Conservation (phyloP, 2,888 invertebrate genomes). For the Polymixis flavicincta region DNA sequence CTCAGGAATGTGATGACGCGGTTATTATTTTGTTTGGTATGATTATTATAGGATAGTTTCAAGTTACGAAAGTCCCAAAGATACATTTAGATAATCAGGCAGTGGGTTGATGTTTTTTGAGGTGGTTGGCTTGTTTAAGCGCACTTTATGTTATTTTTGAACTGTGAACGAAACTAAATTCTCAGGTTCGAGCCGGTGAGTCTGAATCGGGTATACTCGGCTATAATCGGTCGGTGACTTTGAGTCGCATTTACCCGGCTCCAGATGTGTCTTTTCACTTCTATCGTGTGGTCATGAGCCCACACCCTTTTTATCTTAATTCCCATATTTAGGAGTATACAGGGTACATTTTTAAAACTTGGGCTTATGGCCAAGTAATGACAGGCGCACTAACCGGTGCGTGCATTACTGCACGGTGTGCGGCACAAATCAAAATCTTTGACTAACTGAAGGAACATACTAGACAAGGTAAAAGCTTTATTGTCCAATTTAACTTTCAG, state of each 20-base stretch:
- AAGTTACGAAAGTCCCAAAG: not conserved
- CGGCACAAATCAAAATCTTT: not conserved
- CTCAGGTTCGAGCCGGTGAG: too few relatives aligned
- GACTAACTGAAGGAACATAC: not conserved
- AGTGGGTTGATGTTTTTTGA: not conserved
- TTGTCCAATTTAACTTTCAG: not conserved
- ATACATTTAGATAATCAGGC: not conserved
- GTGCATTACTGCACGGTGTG: too few relatives aligned
- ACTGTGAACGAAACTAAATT: too few relatives aligned
- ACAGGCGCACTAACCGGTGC: too few relatives aligned
- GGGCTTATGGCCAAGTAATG: too few relatives aligned
- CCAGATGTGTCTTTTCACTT: too few relatives aligned
- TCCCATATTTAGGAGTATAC: not conserved
- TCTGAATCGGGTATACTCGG: too few relatives aligned
- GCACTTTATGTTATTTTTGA: too few relatives aligned
- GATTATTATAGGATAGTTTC: constrained; percentile 2
- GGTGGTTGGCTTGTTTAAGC: too few relatives aligned
- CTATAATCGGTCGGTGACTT: too few relatives aligned
- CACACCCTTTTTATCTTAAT: not conserved
- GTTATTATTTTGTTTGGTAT: constrained; percentile 34
- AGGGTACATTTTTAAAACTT: not conserved
- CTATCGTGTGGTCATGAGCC: too few relatives aligned
- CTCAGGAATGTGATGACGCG: constrained; percentile 58
- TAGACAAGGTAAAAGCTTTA: not conserved
- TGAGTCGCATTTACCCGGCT: too few relatives aligned